phyloP scores from a whole-genome alignment of 2,113 vertebrate species.

The Poecilia latipinna region DNA sequence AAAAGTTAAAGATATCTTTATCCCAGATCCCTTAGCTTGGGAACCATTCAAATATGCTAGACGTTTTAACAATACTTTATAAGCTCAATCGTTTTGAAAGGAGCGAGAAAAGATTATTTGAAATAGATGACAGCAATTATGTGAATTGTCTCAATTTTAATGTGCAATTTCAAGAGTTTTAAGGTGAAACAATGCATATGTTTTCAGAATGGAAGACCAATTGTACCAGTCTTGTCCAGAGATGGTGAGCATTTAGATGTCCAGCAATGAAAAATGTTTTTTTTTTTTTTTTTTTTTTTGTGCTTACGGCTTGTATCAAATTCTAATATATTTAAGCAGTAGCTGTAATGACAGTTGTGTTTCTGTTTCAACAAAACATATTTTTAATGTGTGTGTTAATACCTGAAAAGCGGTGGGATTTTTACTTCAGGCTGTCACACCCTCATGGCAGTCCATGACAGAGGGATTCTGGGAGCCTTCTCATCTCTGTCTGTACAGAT shows the following conservation, averaged over 20 bases:
- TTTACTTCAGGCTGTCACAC: background rate
- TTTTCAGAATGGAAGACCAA: background rate
- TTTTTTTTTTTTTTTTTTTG: background rate
- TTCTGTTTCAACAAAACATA: background rate
- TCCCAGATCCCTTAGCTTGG: background rate
- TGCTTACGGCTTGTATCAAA: background rate
- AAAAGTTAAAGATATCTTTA: background rate
- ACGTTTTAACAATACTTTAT: background rate
- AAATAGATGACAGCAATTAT: too few relatives aligned
- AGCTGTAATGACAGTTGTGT: too few relatives aligned
- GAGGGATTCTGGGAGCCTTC: background rate
- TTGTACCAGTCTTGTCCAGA: too few relatives aligned
- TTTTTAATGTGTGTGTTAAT: background rate
- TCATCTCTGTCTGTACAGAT: conserved; percentile 22
- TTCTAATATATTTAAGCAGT: too few relatives aligned
- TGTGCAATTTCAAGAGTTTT: background rate
- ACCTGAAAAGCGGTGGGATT: background rate
- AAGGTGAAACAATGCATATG: background rate
- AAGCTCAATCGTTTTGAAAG: background rate
- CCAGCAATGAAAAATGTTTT: too few relatives aligned
- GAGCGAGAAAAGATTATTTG: too few relatives aligned
- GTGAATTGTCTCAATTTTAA: background rate
- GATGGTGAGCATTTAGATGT: background rate
- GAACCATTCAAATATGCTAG: background rate
- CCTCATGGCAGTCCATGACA: background rate